These are phyloP conservation scores for Dendrolimus houi DNA, from an alignment of 2,888 invertebrate species.

Conservation along the genomic window DNA sequence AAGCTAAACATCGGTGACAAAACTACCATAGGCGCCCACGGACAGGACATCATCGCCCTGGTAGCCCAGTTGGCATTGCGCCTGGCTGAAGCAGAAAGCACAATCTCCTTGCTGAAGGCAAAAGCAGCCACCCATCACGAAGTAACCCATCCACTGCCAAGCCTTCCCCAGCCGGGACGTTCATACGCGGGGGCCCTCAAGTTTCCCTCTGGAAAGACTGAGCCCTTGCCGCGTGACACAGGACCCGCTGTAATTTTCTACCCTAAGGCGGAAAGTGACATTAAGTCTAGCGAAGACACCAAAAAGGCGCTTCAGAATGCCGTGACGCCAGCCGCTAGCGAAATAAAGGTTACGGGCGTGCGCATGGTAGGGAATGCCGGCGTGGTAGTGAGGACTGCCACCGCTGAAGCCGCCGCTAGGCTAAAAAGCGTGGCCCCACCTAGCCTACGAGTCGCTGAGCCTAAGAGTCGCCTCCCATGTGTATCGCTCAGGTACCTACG, in stretches of 20 bases:
- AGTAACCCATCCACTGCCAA: no score
- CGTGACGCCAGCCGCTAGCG: fast-evolving
- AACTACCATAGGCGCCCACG: no score
- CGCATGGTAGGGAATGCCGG: constrained; percentile 11
- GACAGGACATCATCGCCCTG: background rate
- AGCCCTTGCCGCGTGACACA: no score
- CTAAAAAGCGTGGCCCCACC: constrained; percentile 6
- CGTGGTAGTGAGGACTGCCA: constrained; percentile 7
- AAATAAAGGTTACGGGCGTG: constrained; percentile 3
- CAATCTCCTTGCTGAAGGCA: no score
- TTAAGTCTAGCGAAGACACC: constrained; percentile 2
- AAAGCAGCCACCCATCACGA: no score
- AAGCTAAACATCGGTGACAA: no score
- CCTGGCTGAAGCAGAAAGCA: background rate
- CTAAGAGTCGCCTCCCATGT: constrained; percentile 1
- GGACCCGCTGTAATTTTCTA: no score
- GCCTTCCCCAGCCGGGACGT: background rate
- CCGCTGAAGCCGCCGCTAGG: background rate
- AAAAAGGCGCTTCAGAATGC: constrained; percentile 2
- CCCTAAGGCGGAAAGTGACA: background rate
- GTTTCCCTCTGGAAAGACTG: background rate
- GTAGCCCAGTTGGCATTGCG: background rate
- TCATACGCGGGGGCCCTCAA: background rate
- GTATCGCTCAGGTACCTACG: constrained; percentile 1
- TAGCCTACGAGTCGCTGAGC: constrained; percentile 2